These are phyloP conservation scores for Hofmannophila pseudospretella DNA, from an alignment of 2,888 invertebrate genomes.

Conservation along the genomic window DNA sequence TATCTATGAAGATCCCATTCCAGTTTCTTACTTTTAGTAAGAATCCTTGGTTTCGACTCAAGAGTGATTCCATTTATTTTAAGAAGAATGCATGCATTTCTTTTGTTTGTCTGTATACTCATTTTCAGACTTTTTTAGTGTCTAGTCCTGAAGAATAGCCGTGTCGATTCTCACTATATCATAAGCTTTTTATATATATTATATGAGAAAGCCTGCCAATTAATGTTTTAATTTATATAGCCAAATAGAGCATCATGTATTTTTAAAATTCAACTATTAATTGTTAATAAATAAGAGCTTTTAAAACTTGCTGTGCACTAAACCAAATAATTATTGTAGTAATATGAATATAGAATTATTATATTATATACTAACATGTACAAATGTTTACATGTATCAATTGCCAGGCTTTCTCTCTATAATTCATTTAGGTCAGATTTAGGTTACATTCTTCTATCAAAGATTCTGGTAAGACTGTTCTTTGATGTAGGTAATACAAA, in stretches of 20 bases:
- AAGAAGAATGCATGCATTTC: slow-evolving; percentile 76
- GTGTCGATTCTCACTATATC: slow-evolving; percentile 65
- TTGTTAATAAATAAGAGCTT: slow-evolving; percentile 35
- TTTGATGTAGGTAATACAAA: too few relatives aligned
- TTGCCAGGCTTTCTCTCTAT: slow-evolving; percentile 57
- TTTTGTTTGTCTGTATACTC: slow-evolving; percentile 71
- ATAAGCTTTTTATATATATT: slow-evolving; percentile 45
- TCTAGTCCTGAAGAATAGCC: slow-evolving; percentile 71
- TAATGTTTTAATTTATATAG: slow-evolving; percentile 8
- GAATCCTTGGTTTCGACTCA: too few relatives aligned
- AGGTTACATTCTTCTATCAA: neutral
- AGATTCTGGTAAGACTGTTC: too few relatives aligned
- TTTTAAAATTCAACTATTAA: slow-evolving; percentile 19
- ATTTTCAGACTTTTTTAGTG: slow-evolving; percentile 65
- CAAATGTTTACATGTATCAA: slow-evolving; percentile 27
- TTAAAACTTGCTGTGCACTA: slow-evolving; percentile 59
- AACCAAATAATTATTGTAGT: slow-evolving; percentile 63
- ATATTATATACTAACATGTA: slow-evolving; percentile 15
- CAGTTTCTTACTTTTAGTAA: too few relatives aligned
- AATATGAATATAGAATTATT: slow-evolving; percentile 19
- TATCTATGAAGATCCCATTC: too few relatives aligned
- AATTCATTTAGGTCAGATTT: slow-evolving; percentile 13
- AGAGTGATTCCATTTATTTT: slow-evolving; percentile 75
- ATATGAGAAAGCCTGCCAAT: slow-evolving; percentile 55
- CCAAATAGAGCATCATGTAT: slow-evolving; percentile 4